These are phyloP conservation scores for Leptodon cayanensis DNA, from an alignment of 2,797 vertebrate species.

Conservation along the genomic window DNA sequence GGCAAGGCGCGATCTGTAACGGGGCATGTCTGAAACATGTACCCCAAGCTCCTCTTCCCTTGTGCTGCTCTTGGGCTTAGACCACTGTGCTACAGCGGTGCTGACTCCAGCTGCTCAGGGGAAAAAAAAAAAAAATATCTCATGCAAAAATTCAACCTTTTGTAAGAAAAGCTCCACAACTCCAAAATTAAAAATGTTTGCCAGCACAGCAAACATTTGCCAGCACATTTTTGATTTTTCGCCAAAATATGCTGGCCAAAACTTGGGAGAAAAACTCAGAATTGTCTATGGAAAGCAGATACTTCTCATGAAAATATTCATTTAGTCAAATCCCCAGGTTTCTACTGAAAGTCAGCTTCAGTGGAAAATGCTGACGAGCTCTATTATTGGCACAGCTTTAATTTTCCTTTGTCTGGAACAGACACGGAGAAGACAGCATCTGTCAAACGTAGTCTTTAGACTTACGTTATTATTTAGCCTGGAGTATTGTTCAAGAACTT, in stretches of 20 bases:
- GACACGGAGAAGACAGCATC: slow-evolving; percentile 46
- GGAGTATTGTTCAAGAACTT: not conserved
- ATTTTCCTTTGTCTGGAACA: slow-evolving; percentile 60
- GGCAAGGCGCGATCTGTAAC: not conserved
- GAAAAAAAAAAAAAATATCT: not conserved
- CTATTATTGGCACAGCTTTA: slow-evolving; percentile 46
- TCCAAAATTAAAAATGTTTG: slow-evolving; percentile 17
- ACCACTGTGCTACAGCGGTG: not conserved
- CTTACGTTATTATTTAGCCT: slow-evolving; percentile 1
- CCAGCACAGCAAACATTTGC: slow-evolving; percentile 25
- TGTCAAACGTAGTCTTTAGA: not conserved
- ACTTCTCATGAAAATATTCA: slow-evolving; percentile 53
- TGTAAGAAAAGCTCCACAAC: not conserved
- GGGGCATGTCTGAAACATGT: not conserved
- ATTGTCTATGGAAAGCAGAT: slow-evolving; percentile 58
- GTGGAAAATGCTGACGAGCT: slow-evolving; percentile 60
- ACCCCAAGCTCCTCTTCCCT: not conserved
- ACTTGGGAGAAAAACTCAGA: slow-evolving; percentile 17
- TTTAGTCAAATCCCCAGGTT: slow-evolving; percentile 61
- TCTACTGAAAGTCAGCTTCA: slow-evolving; percentile 35
- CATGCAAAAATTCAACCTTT: slow-evolving; percentile 2
- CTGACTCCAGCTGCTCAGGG: not conserved
- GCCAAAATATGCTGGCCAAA: slow-evolving; percentile 50
- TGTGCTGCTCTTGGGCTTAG: not conserved
- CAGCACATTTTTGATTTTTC: slow-evolving; percentile 43